Conservation (phyloP, 2,888 invertebrate genomes). For the Nephrotoma appendiculata region DNA sequence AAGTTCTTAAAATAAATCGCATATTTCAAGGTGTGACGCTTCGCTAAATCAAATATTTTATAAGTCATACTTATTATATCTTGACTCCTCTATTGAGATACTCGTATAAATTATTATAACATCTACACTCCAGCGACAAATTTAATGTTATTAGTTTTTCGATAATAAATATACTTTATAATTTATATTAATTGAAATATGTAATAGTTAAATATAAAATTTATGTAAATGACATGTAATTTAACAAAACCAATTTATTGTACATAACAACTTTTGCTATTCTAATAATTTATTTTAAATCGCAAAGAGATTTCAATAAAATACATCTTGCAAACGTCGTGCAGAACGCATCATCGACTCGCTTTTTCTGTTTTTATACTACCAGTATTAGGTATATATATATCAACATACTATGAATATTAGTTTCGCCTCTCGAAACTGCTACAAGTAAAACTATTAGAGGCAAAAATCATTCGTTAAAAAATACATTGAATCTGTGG, state of each 20-base stretch:
- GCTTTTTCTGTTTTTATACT: too few species aligned
- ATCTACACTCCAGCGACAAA: background rate
- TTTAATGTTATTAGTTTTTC: background rate
- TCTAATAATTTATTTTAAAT: background rate
- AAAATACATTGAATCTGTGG: too few species aligned
- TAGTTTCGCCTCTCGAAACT: too few species aligned
- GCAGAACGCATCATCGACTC: too few species aligned
- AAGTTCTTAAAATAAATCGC: background rate
- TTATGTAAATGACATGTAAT: background rate
- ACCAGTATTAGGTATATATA: too few species aligned
- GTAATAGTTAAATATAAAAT: background rate
- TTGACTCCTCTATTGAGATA: background rate
- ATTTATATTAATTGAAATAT: background rate
- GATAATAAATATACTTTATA: background rate
- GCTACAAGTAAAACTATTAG: too few species aligned
- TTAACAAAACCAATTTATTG: background rate
- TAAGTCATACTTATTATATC: background rate
- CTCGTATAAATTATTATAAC: background rate
- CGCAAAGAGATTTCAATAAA: background rate
- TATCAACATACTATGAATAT: too few species aligned
- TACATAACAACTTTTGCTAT: background rate
- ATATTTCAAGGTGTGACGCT: background rate
- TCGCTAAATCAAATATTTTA: background rate
- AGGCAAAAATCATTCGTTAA: too few species aligned
- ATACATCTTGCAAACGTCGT: too few species aligned